A percentile compares a stretch with the other conserved stretches of the same genome.
Conservation (phyloP, 1,140 invertebrate genomes). For the Drosophila triauraria region DNA sequence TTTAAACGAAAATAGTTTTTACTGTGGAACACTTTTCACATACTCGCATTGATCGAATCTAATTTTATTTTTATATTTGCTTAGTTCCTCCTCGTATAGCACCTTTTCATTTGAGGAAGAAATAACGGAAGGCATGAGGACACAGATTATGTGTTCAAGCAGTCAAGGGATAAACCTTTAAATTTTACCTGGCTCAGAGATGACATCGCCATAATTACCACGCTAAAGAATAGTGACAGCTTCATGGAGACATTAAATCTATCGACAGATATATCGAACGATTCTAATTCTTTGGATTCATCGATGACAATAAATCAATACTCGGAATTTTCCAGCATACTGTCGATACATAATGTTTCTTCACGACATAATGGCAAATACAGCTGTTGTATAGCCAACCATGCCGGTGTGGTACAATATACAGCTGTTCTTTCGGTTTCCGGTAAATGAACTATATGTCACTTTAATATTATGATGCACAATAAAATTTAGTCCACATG, state of each 20-base stretch:
- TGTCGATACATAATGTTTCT: slow-evolving; percentile 88
- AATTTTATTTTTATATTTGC: slow-evolving; percentile 44
- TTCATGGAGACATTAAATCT: background rate
- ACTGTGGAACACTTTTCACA: no score
- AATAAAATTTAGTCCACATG: slow-evolving; percentile 8
- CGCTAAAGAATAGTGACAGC: slow-evolving; percentile 13
- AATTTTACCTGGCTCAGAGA: slow-evolving; percentile 89
- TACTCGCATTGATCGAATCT: background rate
- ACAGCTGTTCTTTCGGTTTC: slow-evolving; percentile 89
- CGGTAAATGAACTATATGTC: slow-evolving; percentile 86
- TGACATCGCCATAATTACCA: slow-evolving; percentile 79
- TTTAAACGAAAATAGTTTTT: no score
- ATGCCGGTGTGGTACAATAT: slow-evolving; percentile 87
- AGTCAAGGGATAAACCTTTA: slow-evolving; percentile 91
- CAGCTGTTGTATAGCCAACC: slow-evolving; percentile 88
- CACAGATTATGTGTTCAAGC: slow-evolving; percentile 91
- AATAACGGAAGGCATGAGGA: slow-evolving; percentile 90
- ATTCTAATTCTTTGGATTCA: slow-evolving; percentile 56
- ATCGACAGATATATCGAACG: slow-evolving; percentile 29
- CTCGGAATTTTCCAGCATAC: slow-evolving; percentile 86
- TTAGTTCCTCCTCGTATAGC: slow-evolving; percentile 89
- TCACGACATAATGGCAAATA: slow-evolving; percentile 89
- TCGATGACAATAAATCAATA: slow-evolving; percentile 83
- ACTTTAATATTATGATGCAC: slow-evolving; percentile 20
- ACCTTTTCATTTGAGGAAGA: slow-evolving; percentile 88